These are phyloP conservation scores for Monopis laevigella DNA, from an alignment of 2,888 invertebrate species.

Conservation along the genomic window DNA sequence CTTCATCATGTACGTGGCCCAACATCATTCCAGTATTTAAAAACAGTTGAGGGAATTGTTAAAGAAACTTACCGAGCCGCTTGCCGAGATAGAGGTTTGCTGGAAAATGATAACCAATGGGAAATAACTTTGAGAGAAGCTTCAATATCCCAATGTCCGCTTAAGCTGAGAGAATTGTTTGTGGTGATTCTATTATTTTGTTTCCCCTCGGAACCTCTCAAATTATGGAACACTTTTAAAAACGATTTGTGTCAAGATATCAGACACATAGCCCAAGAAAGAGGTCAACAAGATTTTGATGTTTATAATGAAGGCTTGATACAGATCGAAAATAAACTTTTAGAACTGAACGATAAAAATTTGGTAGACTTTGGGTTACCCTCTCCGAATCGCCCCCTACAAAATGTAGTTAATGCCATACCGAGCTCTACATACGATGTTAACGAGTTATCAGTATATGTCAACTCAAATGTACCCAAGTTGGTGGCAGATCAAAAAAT, in stretches of 20 bases:
- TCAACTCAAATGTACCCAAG: slow-evolving; percentile 14
- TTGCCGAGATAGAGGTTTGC: slow-evolving; percentile 21
- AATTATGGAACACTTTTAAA: slow-evolving; percentile 13
- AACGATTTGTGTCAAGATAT: slow-evolving; percentile 15
- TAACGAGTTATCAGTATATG: slow-evolving; percentile 21
- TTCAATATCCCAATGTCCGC: slow-evolving; percentile 14
- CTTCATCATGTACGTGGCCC: slow-evolving; percentile 18
- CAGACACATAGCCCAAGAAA: slow-evolving; percentile 19
- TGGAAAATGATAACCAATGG: slow-evolving; percentile 22
- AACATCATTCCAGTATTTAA: slow-evolving; percentile 18
- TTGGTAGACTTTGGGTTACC: slow-evolving; percentile 23
- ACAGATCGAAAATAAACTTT: not conserved
- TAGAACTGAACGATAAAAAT: slow-evolving; percentile 19
- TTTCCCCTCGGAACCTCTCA: slow-evolving; percentile 10
- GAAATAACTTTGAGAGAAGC: slow-evolving; percentile 13
- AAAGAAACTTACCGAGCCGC: slow-evolving; percentile 23
- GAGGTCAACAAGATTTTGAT: slow-evolving; percentile 18
- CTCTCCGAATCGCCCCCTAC: slow-evolving; percentile 22
- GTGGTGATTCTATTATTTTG: slow-evolving; percentile 13
- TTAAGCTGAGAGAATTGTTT: slow-evolving; percentile 16
- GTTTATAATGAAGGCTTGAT: slow-evolving; percentile 1
- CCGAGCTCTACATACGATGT: slow-evolving; percentile 22
- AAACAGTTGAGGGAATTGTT: slow-evolving; percentile 23
- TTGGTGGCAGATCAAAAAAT: slow-evolving; percentile 15
- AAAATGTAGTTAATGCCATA: slow-evolving; percentile 23